Evolutionary conservation across 2,113 vertebrate genomes (phyloP).

Genomic region (Aspidoscelis tigris): DNA sequence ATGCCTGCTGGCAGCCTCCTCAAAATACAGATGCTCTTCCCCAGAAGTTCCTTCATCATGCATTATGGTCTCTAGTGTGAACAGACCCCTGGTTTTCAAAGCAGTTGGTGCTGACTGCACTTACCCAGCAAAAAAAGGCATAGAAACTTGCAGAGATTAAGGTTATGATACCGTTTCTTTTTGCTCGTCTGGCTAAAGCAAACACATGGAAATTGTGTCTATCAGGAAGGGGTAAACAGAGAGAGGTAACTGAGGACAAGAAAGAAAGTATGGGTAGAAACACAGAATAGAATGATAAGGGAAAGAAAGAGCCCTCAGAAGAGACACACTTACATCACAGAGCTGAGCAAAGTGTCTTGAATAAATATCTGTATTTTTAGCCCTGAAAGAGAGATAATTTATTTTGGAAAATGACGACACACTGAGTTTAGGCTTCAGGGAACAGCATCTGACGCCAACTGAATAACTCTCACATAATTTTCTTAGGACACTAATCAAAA

Average conservation of each 20-base stretch:
- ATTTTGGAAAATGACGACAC: conserved; percentile 36
- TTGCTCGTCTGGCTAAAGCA: conserved; percentile 46
- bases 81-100: not conserved
- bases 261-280: conserved; percentile 38
- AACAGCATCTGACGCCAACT: not conserved
- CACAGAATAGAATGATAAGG: conserved; percentile 42
- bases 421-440: not conserved
- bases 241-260: conserved; percentile 60
- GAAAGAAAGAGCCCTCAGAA: conserved; percentile 20
- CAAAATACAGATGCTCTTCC: too few relatives aligned
- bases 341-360: conserved; percentile 46
- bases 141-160: conserved; percentile 33
- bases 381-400: not conserved
- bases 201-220: conserved; percentile 28
- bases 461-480: not conserved
- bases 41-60: too few relatives aligned
- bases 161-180: conserved; percentile 2
- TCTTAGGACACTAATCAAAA: not conserved
- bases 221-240: conserved; percentile 51
- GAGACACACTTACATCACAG: conserved; percentile 47
- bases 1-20: too few relatives aligned
- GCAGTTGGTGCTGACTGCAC: not conserved
- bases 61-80: too few relatives aligned
- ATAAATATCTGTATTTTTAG: conserved; percentile 41
- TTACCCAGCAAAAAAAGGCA: not conserved